These are phyloP conservation scores for Lates japonicus DNA, from an alignment of 2,797 vertebrate species.

Conservation along the genomic window DNA sequence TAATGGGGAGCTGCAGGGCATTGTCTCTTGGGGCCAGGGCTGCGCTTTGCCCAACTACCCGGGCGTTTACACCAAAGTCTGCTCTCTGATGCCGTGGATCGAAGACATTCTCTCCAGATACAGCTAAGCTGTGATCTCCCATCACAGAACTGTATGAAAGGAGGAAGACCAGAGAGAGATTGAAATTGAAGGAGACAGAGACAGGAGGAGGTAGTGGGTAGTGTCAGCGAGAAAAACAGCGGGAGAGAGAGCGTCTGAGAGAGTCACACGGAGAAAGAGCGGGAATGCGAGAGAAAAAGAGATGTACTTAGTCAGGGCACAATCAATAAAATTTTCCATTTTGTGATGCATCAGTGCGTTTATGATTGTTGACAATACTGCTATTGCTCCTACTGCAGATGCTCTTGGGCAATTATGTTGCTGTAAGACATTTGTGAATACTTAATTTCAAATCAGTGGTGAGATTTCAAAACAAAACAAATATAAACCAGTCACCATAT, in stretches of 20 bases:
- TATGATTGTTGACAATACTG: slow-evolving; percentile 31
- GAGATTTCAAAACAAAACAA: not conserved
- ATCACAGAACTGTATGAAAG: slow-evolving; percentile 31
- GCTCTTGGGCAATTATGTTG: not conserved
- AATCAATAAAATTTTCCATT: slow-evolving; percentile 70
- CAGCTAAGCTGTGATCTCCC: slow-evolving; percentile 71
- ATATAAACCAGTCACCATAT: not conserved
- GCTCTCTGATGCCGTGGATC: slow-evolving; percentile 90
- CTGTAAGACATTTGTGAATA: not conserved
- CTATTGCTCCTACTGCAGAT: not conserved
- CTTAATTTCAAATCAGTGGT: not conserved
- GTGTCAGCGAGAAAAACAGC: slow-evolving; percentile 36
- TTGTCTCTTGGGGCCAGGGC: slow-evolving; percentile 91
- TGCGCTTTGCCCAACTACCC: slow-evolving; percentile 85
- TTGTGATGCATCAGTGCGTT: slow-evolving; percentile 56
- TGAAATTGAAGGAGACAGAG: slow-evolving; percentile 44
- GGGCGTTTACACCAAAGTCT: slow-evolving; percentile 91
- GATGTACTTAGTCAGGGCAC: slow-evolving; percentile 25
- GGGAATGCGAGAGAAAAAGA: not conserved
- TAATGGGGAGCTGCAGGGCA: slow-evolving; percentile 87
- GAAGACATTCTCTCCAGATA: slow-evolving; percentile 76
- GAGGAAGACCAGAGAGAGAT: slow-evolving; percentile 31
- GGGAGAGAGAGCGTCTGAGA: slow-evolving; percentile 8
- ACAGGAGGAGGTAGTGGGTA: slow-evolving; percentile 45
- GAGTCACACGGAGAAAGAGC: slow-evolving; percentile 13